Evolutionary conservation across 2,797 vertebrate genomes (phyloP).

Genomic region (Sebastes cheni): DNA sequence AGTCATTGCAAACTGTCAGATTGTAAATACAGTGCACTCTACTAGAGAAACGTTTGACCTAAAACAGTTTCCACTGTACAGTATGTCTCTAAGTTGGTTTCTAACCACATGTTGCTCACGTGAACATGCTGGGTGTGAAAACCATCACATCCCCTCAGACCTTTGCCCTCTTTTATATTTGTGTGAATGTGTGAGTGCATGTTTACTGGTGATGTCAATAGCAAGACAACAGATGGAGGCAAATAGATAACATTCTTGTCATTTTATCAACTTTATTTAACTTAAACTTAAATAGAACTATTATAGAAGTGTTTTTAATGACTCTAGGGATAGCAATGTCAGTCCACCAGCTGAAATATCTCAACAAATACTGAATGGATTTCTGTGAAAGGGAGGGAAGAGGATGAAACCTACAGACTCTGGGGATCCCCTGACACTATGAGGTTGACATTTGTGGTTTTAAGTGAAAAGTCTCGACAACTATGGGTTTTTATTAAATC

Average conservation of each 20-base stretch:
- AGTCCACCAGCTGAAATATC: background rate
- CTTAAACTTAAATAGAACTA: too few species aligned
- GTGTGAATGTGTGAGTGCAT: background rate
- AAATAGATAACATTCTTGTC: background rate
- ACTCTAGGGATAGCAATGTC: background rate
- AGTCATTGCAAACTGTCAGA: background rate
- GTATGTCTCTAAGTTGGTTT: conserved; percentile 12
- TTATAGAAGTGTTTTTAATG: background rate
- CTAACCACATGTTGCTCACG: conserved; percentile 24
- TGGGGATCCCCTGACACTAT: background rate
- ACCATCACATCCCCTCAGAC: conserved; percentile 28
- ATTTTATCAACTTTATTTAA: background rate
- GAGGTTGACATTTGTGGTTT: background rate
- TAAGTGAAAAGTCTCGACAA: background rate
- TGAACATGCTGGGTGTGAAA: conserved; percentile 34
- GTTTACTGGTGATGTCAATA: background rate
- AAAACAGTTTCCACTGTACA: background rate
- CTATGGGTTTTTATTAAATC: background rate
- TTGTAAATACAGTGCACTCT: background rate
- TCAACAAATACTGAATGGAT: too few species aligned
- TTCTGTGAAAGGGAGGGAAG: background rate
- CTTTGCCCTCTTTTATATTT: background rate
- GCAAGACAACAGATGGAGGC: fast-evolving
- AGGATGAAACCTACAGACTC: background rate
- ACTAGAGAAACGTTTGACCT: background rate